Percentiles rank a stretch among this genome's conserved stretches.
Evolutionary conservation across 2,888 invertebrate genomes (phyloP).

Genomic region (Athalia cordata): DNA sequence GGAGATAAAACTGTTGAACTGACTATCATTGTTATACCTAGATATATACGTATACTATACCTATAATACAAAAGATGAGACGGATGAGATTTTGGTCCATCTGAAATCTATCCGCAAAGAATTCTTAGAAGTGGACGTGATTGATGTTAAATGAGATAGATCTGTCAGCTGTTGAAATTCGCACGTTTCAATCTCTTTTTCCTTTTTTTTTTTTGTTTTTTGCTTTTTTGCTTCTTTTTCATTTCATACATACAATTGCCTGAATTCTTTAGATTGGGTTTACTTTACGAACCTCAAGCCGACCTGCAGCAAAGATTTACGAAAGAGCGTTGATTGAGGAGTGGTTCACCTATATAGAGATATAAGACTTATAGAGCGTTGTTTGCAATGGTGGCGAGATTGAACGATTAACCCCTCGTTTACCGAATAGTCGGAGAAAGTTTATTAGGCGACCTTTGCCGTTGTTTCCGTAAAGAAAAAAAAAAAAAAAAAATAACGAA

Average conservation of each 20-base stretch:
- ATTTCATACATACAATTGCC: neutral
- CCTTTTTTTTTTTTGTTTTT: neutral
- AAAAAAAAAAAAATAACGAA: neutral
- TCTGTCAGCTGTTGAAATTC: slow-evolving; percentile 30
- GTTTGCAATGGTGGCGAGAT: slow-evolving; percentile 37
- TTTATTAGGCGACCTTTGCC: slow-evolving; percentile 22
- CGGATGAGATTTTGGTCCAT: slow-evolving; percentile 28
- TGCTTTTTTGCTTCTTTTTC: too few species aligned
- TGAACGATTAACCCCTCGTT: slow-evolving; percentile 39
- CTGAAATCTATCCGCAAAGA: slow-evolving; percentile 25
- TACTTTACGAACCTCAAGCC: slow-evolving; percentile 6
- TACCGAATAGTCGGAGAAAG: slow-evolving; percentile 22
- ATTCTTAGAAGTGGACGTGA: slow-evolving; percentile 23
- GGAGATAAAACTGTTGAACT: neutral
- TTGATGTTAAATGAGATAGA: slow-evolving; percentile 42
- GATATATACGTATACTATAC: neutral
- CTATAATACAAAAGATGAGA: neutral
- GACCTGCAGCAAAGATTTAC: slow-evolving; percentile 7
- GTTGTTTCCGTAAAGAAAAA: too few species aligned
- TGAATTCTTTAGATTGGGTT: slow-evolving; percentile 36
- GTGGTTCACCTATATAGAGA: neutral
- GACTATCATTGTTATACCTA: neutral
- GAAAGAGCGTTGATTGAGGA: slow-evolving; percentile 31
- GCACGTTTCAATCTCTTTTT: slow-evolving; percentile 26
- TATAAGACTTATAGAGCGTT: slow-evolving; percentile 22